These are phyloP conservation scores for Toxonevra muliebris DNA, from an alignment of 2,888 invertebrate species.

Conservation along the genomic window DNA sequence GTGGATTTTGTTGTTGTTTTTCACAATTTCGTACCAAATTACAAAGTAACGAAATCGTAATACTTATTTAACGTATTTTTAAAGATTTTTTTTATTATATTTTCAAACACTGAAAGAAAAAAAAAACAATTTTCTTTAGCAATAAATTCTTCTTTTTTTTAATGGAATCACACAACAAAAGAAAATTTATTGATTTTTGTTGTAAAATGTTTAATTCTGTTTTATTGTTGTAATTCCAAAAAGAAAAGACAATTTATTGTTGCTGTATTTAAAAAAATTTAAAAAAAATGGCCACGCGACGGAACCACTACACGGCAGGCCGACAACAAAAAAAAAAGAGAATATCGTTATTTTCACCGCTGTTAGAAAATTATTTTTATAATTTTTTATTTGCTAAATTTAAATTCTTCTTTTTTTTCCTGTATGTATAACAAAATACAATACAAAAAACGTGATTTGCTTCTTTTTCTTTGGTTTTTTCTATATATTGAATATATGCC, in stretches of 20 bases:
- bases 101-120: constrained; percentile 13
- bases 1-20: no score
- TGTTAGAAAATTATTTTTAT: no score
- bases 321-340: no score
- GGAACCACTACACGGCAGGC: no score
- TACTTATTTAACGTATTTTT: neutral
- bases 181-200: constrained; percentile 4
- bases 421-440: constrained; percentile 11
- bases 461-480: neutral
- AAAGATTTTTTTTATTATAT: neutral
- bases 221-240: constrained; percentile 8
- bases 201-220: neutral
- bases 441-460: constrained; percentile 18
- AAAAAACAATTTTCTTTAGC: neutral
- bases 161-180: no score
- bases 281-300: no score
- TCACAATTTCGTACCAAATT: no score
- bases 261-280: no score
- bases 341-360: no score
- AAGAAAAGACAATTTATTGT: no score
- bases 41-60: neutral
- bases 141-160: neutral
- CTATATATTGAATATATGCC: constrained; percentile 1
- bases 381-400: no score
- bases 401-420: neutral